These are phyloP conservation scores for Lithophane leautieri DNA, from an alignment of 2,888 invertebrate genomes.

Conservation along the genomic window DNA sequence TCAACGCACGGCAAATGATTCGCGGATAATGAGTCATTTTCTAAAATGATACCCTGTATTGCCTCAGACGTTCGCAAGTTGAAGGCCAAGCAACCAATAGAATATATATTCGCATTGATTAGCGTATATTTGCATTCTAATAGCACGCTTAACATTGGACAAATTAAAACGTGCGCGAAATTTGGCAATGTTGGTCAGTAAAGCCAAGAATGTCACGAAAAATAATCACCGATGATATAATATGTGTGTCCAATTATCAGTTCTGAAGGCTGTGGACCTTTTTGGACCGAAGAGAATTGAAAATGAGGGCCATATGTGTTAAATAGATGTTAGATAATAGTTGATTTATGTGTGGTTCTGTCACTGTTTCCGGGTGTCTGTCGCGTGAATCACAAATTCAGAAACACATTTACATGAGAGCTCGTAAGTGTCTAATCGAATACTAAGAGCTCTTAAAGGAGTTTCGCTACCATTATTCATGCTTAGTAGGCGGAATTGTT, in stretches of 20 bases:
- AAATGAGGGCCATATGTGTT: conserved; percentile 36
- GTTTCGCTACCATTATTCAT: conserved; percentile 52
- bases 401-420: conserved; percentile 35
- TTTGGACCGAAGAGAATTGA: conserved; percentile 46
- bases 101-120: conserved; percentile 72
- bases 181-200: conserved; percentile 59
- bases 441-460: conserved; percentile 21
- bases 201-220: conserved; percentile 43
- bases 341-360: conserved; percentile 43
- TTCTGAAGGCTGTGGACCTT: conserved; percentile 37
- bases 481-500: conserved; percentile 48
- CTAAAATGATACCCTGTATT: conserved; percentile 56
- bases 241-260: conserved; percentile 42
- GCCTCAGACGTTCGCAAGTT: conserved; percentile 61
- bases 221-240: conserved; percentile 50
- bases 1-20: conserved; percentile 70
- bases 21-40: conserved; percentile 69
- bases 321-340: conserved; percentile 52
- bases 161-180: conserved; percentile 51
- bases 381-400: conserved; percentile 45
- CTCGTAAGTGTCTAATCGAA: conserved; percentile 35
- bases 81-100: conserved; percentile 67
- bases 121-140: conserved; percentile 71
- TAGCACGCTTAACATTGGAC: conserved; percentile 46
- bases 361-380: conserved; percentile 33